Conservation (phyloP, 2,797 vertebrate species). For the Hemibagrus guttatus region DNA sequence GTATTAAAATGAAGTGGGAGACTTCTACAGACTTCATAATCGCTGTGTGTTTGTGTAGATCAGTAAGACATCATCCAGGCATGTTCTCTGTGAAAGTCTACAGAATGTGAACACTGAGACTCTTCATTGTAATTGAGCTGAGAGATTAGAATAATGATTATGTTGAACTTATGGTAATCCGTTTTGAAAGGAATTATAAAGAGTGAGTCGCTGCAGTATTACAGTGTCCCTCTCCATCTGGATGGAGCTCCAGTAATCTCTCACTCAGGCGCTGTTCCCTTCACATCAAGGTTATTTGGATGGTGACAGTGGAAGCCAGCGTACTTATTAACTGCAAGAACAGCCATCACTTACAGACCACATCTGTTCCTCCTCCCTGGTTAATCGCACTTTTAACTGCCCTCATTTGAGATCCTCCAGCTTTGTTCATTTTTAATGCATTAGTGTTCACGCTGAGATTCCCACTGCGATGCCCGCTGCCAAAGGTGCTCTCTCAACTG, state of each 20-base stretch:
- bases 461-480: conserved; percentile 54
- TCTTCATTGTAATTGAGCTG: not conserved
- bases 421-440: conserved; percentile 59
- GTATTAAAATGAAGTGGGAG: not conserved
- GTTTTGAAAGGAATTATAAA: conserved; percentile 38
- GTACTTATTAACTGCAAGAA: conserved; percentile 76
- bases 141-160: conserved; percentile 50
- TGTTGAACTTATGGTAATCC: conserved; percentile 58
- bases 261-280: conserved; percentile 67
- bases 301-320: conserved; percentile 70
- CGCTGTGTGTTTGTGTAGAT: not conserved
- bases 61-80: not conserved
- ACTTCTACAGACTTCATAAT: not conserved
- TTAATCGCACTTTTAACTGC: conserved; percentile 72
- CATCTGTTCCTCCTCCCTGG: conserved; percentile 76
- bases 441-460: conserved; percentile 55
- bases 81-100: not conserved
- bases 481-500: conserved; percentile 63
- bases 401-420: conserved; percentile 71
- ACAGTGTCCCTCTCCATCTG: conserved; percentile 67
- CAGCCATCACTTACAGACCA: conserved; percentile 70
- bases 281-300: conserved; percentile 75
- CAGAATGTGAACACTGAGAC: not conserved
- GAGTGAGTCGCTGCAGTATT: conserved; percentile 33
- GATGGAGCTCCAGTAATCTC: conserved; percentile 69